Percentiles rank a stretch among this genome's conserved stretches.
phyloP scores from a whole-genome alignment of 2,113 vertebrate species.

The Apteryx owenii region DNA sequence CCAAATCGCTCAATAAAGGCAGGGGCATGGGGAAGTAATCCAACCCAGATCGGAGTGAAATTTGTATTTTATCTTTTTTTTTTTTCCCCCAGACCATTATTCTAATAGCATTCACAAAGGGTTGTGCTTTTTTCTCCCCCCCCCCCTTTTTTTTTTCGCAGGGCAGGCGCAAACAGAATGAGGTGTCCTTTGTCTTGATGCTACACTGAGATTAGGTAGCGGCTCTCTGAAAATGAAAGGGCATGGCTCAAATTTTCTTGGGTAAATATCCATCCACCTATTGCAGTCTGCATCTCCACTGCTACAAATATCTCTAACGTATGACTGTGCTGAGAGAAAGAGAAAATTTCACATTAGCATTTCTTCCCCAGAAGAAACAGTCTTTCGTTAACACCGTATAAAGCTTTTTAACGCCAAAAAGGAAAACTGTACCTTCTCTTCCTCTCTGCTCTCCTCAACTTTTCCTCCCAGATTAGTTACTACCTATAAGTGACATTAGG shows the following conservation, averaged over 20 bases:
- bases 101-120: constrained; percentile 74
- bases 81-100: constrained; percentile 58
- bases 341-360: constrained; percentile 58
- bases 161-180: constrained; percentile 64
- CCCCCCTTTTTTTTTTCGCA: neutral
- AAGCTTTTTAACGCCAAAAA: constrained; percentile 35
- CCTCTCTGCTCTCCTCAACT: neutral
- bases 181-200: constrained; percentile 79
- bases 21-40: constrained; percentile 82
- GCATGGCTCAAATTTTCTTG: constrained; percentile 77
- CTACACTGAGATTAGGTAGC: constrained; percentile 75
- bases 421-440: neutral
- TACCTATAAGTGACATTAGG: neutral
- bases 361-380: constrained; percentile 33
- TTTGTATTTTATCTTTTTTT: constrained; percentile 79
- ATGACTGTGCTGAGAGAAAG: neutral
- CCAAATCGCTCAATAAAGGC: constrained; percentile 85
- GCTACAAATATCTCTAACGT: constrained; percentile 62
- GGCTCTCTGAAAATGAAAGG: constrained; percentile 78
- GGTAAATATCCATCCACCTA: constrained; percentile 78
- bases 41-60: constrained; percentile 79
- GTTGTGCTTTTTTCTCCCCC: neutral
- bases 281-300: constrained; percentile 49
- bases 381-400: constrained; percentile 49
- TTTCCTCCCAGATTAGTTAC: constrained; percentile 14